Percentiles rank a stretch among this genome's conserved stretches.
Evolutionary conservation across 2,113 vertebrate genomes (phyloP).

Genomic region (Neoarius graeffei): DNA sequence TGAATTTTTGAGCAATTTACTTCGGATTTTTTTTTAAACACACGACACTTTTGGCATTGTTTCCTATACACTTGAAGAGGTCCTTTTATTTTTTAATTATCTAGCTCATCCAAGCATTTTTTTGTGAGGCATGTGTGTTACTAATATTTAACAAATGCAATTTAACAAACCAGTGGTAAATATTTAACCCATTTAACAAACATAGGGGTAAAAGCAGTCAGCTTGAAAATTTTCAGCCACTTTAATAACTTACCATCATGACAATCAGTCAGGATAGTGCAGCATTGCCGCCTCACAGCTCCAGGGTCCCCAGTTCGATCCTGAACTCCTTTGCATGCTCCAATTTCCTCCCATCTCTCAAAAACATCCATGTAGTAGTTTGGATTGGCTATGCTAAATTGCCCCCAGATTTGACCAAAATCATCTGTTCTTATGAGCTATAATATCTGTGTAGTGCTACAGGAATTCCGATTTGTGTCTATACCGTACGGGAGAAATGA

Average conservation of each 20-base stretch:
- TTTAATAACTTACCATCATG: background rate
- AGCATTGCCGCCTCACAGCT: background rate
- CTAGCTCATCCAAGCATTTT: background rate
- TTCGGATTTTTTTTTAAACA: background rate
- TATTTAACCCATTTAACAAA: background rate
- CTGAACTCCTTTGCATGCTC: background rate
- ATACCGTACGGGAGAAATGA: background rate
- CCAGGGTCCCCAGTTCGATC: background rate
- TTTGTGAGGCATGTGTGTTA: background rate
- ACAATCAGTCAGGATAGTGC: background rate
- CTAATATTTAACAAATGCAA: background rate
- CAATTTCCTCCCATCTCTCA: background rate
- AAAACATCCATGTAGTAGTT: background rate
- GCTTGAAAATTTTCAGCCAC: background rate
- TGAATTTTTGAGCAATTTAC: background rate
- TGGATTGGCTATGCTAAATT: background rate
- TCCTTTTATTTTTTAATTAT: background rate
- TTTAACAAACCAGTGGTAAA: background rate
- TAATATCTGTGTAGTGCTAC: background rate
- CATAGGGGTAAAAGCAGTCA: background rate
- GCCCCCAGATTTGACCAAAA: background rate
- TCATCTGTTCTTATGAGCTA: background rate
- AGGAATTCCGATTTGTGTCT: background rate
- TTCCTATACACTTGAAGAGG: background rate
- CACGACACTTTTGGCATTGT: background rate